These are phyloP conservation scores for Tokudaia tokunoshimensis DNA, from an alignment of 2,797 vertebrate species.

Conservation along the genomic window DNA sequence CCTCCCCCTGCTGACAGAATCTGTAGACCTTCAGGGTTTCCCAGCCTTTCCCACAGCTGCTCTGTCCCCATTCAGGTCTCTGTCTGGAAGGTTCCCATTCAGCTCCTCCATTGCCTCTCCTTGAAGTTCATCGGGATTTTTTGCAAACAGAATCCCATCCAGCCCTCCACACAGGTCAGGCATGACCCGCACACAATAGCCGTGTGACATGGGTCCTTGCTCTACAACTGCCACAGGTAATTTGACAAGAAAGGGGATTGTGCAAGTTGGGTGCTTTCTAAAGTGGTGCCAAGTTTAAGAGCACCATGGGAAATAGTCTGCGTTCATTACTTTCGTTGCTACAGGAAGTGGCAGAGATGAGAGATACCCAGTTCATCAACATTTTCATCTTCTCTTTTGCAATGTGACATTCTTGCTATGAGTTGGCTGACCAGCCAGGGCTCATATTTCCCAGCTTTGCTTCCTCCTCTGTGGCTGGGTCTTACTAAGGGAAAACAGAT, in stretches of 20 bases:
- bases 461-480: neutral
- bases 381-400: neutral
- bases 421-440: neutral
- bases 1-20: neutral
- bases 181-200: neutral
- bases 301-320: neutral
- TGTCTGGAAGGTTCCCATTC: neutral
- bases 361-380: neutral
- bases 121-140: neutral
- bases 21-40: neutral
- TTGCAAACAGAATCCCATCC: neutral
- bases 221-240: neutral
- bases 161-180: neutral
- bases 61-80: neutral
- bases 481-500: neutral
- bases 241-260: neutral
- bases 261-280: constrained; percentile 2
- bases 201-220: neutral
- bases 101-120: neutral
- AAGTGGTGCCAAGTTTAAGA: neutral
- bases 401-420: neutral
- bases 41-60: neutral
- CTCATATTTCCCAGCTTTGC: neutral
- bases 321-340: neutral
- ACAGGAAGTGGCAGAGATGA: constrained; percentile 9